Conservation (phyloP, 2,113 vertebrate genomes). For the Corythornis vintsioides region DNA sequence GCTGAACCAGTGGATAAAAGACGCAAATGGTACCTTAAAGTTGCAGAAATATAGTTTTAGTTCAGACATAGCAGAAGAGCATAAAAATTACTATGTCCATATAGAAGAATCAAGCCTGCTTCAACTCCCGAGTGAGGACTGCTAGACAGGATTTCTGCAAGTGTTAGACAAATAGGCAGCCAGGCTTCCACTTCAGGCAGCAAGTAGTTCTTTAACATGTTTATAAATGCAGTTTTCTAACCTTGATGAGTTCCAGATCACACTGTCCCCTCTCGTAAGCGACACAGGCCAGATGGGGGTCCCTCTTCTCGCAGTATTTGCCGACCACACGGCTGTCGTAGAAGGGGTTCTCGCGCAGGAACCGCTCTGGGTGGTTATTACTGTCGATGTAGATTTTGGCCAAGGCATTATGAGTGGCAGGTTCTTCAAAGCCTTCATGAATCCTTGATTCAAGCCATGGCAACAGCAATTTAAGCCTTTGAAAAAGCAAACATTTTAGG, state of each 20-base stretch:
- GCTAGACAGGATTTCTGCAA: background rate
- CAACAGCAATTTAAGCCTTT: slow-evolving; percentile 88
- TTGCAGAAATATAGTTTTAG: background rate
- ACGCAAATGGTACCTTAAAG: background rate
- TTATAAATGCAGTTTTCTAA: slow-evolving; percentile 50
- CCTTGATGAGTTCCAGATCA: slow-evolving; percentile 92
- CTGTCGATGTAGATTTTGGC: slow-evolving; percentile 96
- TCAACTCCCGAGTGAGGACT: background rate
- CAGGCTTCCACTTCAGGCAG: background rate
- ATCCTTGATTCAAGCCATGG: slow-evolving; percentile 91
- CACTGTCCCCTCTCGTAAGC: slow-evolving; percentile 91
- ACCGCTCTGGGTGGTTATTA: slow-evolving; percentile 89
- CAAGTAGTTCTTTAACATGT: background rate
- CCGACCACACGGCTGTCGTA: slow-evolving; percentile 90
- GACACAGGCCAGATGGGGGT: slow-evolving; percentile 90
- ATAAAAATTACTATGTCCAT: background rate
- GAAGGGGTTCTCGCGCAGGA: slow-evolving; percentile 88
- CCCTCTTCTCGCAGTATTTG: slow-evolving; percentile 90
- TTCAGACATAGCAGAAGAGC: accelerated
- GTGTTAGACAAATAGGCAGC: background rate
- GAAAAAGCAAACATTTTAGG: slow-evolving; percentile 21
- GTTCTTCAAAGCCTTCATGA: slow-evolving; percentile 91
- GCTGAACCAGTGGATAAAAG: background rate
- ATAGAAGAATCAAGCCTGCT: background rate
- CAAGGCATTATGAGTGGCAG: slow-evolving; percentile 90